phyloP scores from a whole-genome alignment of 1,140 invertebrate species.

The Scaptomyza montana region DNA sequence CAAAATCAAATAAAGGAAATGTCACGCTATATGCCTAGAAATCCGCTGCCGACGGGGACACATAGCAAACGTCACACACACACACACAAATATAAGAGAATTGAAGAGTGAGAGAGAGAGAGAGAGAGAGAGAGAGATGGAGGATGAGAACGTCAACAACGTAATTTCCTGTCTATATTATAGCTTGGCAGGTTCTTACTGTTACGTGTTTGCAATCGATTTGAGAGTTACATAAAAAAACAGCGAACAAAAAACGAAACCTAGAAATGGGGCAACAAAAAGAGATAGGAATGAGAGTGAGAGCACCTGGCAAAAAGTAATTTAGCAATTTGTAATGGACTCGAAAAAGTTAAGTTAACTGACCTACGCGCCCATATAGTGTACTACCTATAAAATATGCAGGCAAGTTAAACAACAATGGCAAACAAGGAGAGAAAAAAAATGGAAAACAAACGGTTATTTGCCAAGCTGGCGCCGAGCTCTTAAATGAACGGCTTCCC shows the following conservation, averaged over 20 bases:
- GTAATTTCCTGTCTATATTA: slow-evolving; percentile 46
- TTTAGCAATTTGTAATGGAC: slow-evolving; percentile 58
- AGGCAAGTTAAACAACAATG: slow-evolving; percentile 73
- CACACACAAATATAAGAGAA: slow-evolving; percentile 20
- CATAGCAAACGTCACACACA: slow-evolving; percentile 41
- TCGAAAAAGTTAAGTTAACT: slow-evolving; percentile 58
- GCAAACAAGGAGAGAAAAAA: slow-evolving; percentile 41
- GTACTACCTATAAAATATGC: slow-evolving; percentile 70
- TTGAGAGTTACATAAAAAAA: slow-evolving; percentile 81
- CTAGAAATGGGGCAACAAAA: background rate
- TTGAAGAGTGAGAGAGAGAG: background rate
- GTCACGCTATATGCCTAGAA: slow-evolving; percentile 71
- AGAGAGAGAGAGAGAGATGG: background rate
- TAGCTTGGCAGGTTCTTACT: slow-evolving; percentile 59
- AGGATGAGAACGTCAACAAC: slow-evolving; percentile 46
- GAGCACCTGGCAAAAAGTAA: slow-evolving; percentile 67
- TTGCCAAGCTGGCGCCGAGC: slow-evolving; percentile 21
- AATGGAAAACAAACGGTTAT: slow-evolving; percentile 19
- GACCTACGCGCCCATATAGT: slow-evolving; percentile 61
- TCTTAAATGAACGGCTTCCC: slow-evolving; percentile 26
- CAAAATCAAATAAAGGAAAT: slow-evolving; percentile 78
- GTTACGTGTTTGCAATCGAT: slow-evolving; percentile 81
- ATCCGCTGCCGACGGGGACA: slow-evolving; percentile 33
- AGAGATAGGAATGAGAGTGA: slow-evolving; percentile 7
- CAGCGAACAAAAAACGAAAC: slow-evolving; percentile 27